Percentiles rank a stretch among this genome's conserved stretches.
Conservation (phyloP, 2,888 invertebrate genomes). For the Galeopsomyia nigrocyanea region DNA sequence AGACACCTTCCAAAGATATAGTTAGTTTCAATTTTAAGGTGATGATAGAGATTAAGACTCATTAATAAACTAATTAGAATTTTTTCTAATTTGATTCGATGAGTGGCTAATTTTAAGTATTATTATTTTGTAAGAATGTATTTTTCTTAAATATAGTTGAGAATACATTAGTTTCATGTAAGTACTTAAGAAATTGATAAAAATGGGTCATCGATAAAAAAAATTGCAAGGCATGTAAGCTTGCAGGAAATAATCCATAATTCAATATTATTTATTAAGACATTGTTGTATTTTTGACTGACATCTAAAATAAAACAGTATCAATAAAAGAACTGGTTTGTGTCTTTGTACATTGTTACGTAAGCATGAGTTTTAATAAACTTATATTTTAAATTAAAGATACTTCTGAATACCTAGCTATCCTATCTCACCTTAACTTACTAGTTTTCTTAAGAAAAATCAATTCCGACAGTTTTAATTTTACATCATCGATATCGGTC, state of each 20-base stretch:
- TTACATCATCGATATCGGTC: too few species aligned
- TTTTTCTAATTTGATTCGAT: constrained; percentile 23
- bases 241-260: constrained; percentile 29
- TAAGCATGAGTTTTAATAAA: constrained; percentile 36
- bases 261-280: constrained; percentile 40
- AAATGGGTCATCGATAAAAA: constrained; percentile 1
- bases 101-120: constrained; percentile 3
- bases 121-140: constrained; percentile 14
- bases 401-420: not conserved
- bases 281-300: constrained; percentile 47
- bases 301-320: constrained; percentile 43
- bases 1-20: constrained; percentile 48
- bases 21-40: constrained; percentile 30
- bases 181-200: constrained; percentile 40
- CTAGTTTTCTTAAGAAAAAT: too few species aligned
- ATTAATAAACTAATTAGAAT: constrained; percentile 36
- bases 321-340: constrained; percentile 33
- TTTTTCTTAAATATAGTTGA: constrained; percentile 3
- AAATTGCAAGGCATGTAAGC: constrained; percentile 37
- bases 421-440: not conserved
- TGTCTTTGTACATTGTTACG: constrained; percentile 31
- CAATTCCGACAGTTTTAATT: too few species aligned
- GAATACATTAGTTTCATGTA: constrained; percentile 29
- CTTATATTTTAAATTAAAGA: constrained; percentile 32
- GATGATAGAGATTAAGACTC: constrained; percentile 48